Percentiles rank a stretch among this genome's conserved stretches.
Conservation (phyloP, 2,888 invertebrate species). For the Cryptophagus acutangulus region DNA sequence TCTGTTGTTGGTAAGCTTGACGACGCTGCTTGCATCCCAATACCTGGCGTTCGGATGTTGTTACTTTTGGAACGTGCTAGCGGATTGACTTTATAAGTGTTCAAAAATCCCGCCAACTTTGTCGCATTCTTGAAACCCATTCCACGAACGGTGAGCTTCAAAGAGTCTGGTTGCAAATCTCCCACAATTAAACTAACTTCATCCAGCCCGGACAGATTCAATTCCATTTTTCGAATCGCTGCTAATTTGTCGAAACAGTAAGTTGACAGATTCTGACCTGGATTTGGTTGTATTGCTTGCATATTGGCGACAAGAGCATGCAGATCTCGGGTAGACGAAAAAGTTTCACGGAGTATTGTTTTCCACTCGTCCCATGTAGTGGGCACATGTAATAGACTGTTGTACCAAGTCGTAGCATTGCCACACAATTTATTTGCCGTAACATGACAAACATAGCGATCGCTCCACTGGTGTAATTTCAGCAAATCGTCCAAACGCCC, state of each 20-base stretch:
- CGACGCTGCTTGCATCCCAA: too few species aligned
- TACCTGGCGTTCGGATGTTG: too few species aligned
- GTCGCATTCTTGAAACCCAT: background rate
- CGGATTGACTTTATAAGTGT: background rate
- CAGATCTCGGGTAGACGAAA: background rate
- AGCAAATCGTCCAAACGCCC: background rate
- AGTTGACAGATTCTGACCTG: background rate
- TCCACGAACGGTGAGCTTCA: background rate
- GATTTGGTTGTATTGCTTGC: background rate
- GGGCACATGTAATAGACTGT: background rate
- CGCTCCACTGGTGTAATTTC: background rate
- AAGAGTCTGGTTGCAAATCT: background rate
- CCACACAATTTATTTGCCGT: background rate
- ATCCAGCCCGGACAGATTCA: background rate
- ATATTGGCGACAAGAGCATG: background rate
- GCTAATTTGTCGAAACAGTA: background rate
- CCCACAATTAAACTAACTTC: conserved; percentile 3
- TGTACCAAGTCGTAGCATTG: background rate
- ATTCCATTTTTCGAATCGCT: background rate
- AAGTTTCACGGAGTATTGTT: background rate
- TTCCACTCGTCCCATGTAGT: background rate
- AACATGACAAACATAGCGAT: background rate
- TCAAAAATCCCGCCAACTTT: background rate
- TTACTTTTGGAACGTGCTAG: background rate
- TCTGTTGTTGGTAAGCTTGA: too few species aligned